phyloP scores from a whole-genome alignment of 2,888 invertebrate genomes.

The Andrena fulva region DNA sequence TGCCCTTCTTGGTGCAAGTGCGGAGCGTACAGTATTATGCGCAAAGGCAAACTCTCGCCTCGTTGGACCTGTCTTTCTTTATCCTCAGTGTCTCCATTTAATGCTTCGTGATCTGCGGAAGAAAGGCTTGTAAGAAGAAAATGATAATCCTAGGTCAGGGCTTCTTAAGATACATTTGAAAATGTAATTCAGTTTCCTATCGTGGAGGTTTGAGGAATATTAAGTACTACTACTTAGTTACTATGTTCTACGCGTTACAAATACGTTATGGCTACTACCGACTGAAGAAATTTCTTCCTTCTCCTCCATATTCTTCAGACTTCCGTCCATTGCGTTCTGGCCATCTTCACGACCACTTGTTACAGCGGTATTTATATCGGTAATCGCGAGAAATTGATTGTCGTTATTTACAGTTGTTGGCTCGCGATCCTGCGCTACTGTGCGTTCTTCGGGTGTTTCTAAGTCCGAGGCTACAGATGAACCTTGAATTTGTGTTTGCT shows the following conservation, averaged over 20 bases:
- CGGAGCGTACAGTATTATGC: slow-evolving; percentile 80
- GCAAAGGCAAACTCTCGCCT: slow-evolving; percentile 69
- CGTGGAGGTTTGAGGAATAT: neutral
- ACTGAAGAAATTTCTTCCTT: slow-evolving; percentile 10
- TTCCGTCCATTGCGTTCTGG: neutral
- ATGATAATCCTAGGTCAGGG: neutral
- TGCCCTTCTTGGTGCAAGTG: slow-evolving; percentile 75
- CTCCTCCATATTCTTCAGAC: neutral
- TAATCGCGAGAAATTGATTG: neutral
- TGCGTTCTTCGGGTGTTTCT: slow-evolving; percentile 12
- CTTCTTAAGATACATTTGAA: neutral
- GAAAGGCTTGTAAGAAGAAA: neutral
- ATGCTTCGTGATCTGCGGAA: neutral
- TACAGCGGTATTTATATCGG: neutral
- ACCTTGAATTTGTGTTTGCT: slow-evolving; percentile 5
- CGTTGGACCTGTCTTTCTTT: neutral
- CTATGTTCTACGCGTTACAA: neutral
- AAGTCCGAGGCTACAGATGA: neutral
- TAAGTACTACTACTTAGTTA: neutral
- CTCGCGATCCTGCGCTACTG: neutral
- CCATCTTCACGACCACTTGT: neutral
- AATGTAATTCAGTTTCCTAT: neutral
- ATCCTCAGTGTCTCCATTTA: neutral
- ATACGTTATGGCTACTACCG: neutral
- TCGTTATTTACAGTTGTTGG: neutral